phyloP scores from a whole-genome alignment of 2,888 invertebrate species.

The Pristionchus arcanus region DNA sequence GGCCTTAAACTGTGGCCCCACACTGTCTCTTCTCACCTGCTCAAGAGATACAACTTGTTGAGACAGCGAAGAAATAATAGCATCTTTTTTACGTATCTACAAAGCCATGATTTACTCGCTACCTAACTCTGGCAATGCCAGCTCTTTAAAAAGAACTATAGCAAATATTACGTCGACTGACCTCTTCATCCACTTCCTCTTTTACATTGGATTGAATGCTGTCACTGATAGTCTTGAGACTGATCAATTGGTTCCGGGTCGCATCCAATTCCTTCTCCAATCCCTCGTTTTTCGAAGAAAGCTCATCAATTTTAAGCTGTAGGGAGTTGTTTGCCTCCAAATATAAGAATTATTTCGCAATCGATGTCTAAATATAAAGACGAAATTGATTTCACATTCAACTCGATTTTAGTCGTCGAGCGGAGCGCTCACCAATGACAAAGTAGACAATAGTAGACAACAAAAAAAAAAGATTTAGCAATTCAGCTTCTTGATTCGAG shows the following conservation, averaged over 20 bases:
- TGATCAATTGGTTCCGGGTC: neutral
- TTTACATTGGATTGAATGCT: neutral
- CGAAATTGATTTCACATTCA: neutral
- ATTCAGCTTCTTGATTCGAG: no score
- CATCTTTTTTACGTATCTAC: slow-evolving; percentile 20
- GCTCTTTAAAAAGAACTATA: no score
- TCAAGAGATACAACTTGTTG: slow-evolving; percentile 32
- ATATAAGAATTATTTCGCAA: neutral
- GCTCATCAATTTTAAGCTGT: neutral
- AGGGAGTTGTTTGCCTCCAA: neutral
- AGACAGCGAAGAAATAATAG: slow-evolving; percentile 45
- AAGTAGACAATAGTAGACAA: no score
- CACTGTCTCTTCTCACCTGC: neutral
- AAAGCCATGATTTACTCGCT: neutral
- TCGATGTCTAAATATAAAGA: neutral
- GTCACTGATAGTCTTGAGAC: slow-evolving; percentile 31
- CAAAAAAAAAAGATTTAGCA: no score
- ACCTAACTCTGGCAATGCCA: neutral
- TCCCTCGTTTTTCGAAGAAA: neutral
- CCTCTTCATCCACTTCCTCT: neutral
- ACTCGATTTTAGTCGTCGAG: no score
- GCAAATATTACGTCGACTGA: no score
- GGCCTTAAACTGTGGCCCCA: neutral
- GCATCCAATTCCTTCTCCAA: slow-evolving; percentile 13
- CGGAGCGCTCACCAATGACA: no score